Percentiles rank a stretch among this genome's conserved stretches.
phyloP scores from a whole-genome alignment of 2,888 invertebrate genomes.

The Microctonus aethiopoides region DNA sequence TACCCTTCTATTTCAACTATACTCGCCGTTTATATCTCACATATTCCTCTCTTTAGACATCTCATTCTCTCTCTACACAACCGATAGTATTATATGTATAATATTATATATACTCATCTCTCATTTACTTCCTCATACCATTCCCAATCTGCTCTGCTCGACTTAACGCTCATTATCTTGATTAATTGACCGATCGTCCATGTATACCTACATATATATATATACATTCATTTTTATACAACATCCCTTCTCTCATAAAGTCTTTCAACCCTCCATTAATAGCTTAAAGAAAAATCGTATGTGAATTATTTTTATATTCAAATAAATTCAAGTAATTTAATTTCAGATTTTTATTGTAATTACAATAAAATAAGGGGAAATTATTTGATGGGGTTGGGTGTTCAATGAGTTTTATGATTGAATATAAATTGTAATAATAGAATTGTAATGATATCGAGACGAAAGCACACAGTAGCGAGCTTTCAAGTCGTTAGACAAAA shows the following conservation, averaged over 20 bases:
- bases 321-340: no score
- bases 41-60: conserved; percentile 24
- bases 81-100: background rate
- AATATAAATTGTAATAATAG: conserved; percentile 13
- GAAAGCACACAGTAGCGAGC: conserved; percentile 5
- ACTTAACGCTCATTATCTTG: conserved; percentile 66
- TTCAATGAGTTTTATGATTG: background rate
- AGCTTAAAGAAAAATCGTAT: no score
- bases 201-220: conserved; percentile 51
- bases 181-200: conserved; percentile 67
- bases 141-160: conserved; percentile 39
- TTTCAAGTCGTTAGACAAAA: conserved; percentile 54
- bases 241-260: conserved; percentile 25
- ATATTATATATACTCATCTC: conserved; percentile 14
- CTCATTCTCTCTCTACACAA: background rate
- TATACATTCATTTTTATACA: conserved; percentile 38
- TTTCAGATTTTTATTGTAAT: no score
- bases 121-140: conserved; percentile 24
- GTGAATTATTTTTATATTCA: no score
- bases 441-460: conserved; percentile 26
- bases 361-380: background rate
- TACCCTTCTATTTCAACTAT: conserved; percentile 36
- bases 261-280: no score
- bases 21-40: conserved; percentile 33
- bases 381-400: background rate